Evolutionary conservation across 2,888 invertebrate genomes (phyloP).

Genomic region (Nezara viridula): DNA sequence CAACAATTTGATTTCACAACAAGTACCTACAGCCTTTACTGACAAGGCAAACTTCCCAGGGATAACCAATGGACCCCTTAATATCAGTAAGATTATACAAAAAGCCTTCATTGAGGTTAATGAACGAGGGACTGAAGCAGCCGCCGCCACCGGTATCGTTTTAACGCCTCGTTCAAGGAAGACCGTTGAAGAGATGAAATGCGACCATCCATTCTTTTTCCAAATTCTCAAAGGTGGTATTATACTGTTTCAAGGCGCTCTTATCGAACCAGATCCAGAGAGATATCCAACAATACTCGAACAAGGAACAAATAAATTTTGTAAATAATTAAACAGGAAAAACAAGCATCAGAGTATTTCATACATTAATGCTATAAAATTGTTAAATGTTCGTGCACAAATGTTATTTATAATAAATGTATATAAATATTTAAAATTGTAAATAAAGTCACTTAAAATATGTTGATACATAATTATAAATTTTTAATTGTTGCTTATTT

Average conservation of each 20-base stretch:
- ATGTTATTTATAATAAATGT: too few relatives aligned
- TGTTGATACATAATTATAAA: too few relatives aligned
- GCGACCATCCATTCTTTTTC: background rate
- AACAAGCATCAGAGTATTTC: too few relatives aligned
- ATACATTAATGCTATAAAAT: too few relatives aligned
- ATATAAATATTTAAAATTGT: too few relatives aligned
- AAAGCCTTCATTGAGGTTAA: conserved; percentile 89
- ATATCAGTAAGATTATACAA: conserved; percentile 81
- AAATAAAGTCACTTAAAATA: too few relatives aligned
- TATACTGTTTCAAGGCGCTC: background rate
- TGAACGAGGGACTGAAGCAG: conserved; percentile 89
- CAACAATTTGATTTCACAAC: conserved; percentile 75
- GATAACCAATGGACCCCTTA: conserved; percentile 73
- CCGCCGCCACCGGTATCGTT: conserved; percentile 84
- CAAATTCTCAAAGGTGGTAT: background rate
- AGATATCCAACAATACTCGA: background rate
- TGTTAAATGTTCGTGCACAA: too few relatives aligned
- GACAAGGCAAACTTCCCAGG: conserved; percentile 76
- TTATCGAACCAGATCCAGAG: background rate
- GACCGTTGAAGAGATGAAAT: background rate
- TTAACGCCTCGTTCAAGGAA: background rate
- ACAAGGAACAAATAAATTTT: background rate
- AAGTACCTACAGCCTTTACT: conserved; percentile 78
- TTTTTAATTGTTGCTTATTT: too few relatives aligned
- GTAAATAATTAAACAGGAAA: too few relatives aligned